Base-by-base conservation (phyloP, 2,113 vertebrate genomes). In the Otolemur garnettii region DNA sequence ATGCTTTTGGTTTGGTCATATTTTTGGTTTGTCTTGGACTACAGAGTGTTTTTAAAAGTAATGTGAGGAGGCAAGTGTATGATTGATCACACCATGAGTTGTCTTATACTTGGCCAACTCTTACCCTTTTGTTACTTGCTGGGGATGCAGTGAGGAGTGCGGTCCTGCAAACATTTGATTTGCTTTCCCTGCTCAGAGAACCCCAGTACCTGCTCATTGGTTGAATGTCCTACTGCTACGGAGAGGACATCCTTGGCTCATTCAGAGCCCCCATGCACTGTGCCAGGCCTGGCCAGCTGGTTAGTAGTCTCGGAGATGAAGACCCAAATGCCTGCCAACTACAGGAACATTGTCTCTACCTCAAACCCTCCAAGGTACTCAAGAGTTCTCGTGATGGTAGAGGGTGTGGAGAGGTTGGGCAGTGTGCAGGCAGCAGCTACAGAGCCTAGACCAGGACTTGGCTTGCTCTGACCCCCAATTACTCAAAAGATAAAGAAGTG, bases 31-130 rank as follows among this genome's bases (percentile, higher is more conserved):
- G 15, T 33, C 82, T 28, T 57, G 50, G 42, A 15, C 75, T 42
- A 38, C 78, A 62, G 42, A 91, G 30, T 71, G 75, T 81, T 95
- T 96, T 94, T 90, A 80, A 93, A 91, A 94, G 38, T 88, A 96
- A 88, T 30, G 17, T 78, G 83, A 93, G 42, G 87, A 95, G 92
- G 90, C 30, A 60, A 60, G 42, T 13, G 0, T 93, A 57, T 11
- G 33, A 72, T 81, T 78, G 28, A 38, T 95, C 78, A 96, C 35
- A 60, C 13, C 53, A 57, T 6, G 21, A 87, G 66, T 57, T 69
- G 69, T 92, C 77, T 92, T 85, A 86, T 10, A 77, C 68, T 90
- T 86, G n/a, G 80, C 68, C 2, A 50, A 53, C 26, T 77, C 89
- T 88, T 53, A 35, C 33, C 68, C 60, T 42, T 66, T 45, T 69